Conservation (phyloP, 2,113 vertebrate genomes). For the Periophthalmus modestus region DNA sequence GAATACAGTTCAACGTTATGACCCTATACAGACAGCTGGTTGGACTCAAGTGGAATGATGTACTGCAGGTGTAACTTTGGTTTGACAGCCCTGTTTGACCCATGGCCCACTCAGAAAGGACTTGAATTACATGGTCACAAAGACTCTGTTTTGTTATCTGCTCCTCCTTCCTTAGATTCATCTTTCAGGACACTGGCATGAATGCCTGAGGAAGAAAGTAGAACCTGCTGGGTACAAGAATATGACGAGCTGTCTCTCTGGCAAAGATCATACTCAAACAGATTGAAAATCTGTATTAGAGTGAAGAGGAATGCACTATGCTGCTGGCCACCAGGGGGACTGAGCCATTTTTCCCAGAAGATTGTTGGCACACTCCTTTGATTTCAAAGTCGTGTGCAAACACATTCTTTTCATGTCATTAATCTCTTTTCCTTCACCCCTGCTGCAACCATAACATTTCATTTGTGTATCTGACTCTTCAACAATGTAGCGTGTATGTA, state of each 20-base stretch:
- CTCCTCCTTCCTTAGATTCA: constrained; percentile 47
- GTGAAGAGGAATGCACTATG: constrained; percentile 43
- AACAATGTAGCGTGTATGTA: constrained; percentile 43
- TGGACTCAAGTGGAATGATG: constrained; percentile 95
- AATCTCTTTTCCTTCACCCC: constrained; percentile 30
- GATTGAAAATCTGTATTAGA: background rate
- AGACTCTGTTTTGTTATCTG: constrained; percentile 55
- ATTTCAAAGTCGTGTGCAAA: constrained; percentile 41
- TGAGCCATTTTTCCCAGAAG: constrained; percentile 64
- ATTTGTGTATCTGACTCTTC: constrained; percentile 49
- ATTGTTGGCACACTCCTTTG: constrained; percentile 54
- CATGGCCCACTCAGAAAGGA: constrained; percentile 57
- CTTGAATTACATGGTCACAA: constrained; percentile 51
- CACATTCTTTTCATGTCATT: constrained; percentile 38
- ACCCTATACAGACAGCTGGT: constrained; percentile 94
- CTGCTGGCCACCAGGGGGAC: constrained; percentile 63
- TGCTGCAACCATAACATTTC: constrained; percentile 55
- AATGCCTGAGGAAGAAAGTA: constrained; percentile 35
- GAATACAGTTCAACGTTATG: constrained; percentile 95
- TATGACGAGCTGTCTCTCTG: constrained; percentile 44
- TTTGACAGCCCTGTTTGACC: constrained; percentile 93
- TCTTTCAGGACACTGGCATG: constrained; percentile 42
- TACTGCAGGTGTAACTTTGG: constrained; percentile 98
- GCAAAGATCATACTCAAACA: constrained; percentile 33
- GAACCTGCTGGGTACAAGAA: constrained; percentile 37